Conservation (phyloP, 2,888 invertebrate species). For the Euspilapteryx auroguttella region DNA sequence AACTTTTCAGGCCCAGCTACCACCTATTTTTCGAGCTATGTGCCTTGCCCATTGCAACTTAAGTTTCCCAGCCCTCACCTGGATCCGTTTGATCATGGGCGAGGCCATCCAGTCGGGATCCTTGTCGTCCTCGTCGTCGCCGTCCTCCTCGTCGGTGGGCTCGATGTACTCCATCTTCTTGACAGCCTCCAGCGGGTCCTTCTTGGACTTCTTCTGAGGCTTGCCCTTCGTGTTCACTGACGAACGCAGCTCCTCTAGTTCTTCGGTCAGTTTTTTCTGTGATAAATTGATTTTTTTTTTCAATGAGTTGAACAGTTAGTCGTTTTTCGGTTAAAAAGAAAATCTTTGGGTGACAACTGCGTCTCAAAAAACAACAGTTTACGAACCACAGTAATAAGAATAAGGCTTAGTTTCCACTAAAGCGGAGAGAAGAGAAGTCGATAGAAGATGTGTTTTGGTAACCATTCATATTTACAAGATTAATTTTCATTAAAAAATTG, state of each 20-base stretch:
- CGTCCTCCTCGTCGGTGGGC: conserved; percentile 28
- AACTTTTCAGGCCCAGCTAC: too few relatives aligned
- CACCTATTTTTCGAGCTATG: too few relatives aligned
- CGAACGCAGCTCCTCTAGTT: conserved; percentile 29
- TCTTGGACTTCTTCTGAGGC: conserved; percentile 14
- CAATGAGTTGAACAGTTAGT: background rate
- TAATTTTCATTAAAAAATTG: too few relatives aligned
- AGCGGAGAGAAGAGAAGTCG: too few relatives aligned
- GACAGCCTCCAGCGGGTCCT: conserved; percentile 7
- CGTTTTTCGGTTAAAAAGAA: background rate
- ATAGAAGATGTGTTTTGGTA: too few relatives aligned
- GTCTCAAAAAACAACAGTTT: too few relatives aligned
- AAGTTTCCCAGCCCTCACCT: conserved; percentile 17
- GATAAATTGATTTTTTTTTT: conserved; percentile 4
- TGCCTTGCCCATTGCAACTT: too few relatives aligned
- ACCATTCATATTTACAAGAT: too few relatives aligned
- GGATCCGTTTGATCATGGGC: conserved; percentile 60
- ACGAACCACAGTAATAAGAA: too few relatives aligned
- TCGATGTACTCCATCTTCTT: conserved; percentile 27
- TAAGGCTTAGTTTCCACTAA: too few relatives aligned
- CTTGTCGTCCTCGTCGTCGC: conserved; percentile 28
- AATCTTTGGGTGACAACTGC: too few relatives aligned
- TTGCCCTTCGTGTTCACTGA: conserved; percentile 18
- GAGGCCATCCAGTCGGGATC: conserved; percentile 76
- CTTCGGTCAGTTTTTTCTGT: conserved; percentile 40